Base-by-base conservation (phyloP, 2,113 vertebrate genomes). In the Cyprinodon brontotheroides region DNA sequence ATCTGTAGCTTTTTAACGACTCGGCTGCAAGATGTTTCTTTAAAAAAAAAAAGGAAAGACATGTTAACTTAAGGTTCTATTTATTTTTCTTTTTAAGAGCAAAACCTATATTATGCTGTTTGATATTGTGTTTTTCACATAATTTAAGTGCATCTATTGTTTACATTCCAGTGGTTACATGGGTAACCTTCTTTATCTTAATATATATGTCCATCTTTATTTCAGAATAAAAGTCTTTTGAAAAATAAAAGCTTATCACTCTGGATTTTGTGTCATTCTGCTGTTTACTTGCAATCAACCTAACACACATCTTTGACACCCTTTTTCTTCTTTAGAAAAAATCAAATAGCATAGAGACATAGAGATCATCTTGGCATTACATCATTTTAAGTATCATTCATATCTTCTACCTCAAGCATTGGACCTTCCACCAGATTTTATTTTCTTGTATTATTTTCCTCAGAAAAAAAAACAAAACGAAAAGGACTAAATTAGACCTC, bases 31-130 rank as follows among this genome's bases (percentile, higher is more conserved):
- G 39, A 50, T 8, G 65, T 72, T 86, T 78, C 84, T 75, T 64
- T 40, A 15, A 4, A 10, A 81, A 86, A 83, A 85, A 83, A 85
- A 40, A 10, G 8, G 80, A 86, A 57, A 57, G 82, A 85, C 87
- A 92, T 92, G 88, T 93, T 93, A 94, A 95, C 87, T 95, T 93
- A 94, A 94, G 84, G 82, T 89, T 79, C 59, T 93, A 94, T 95
- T 94, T 94, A 94, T 94, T 94, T 92, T 65, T 57, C 50, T 57
- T 91, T 88, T 84, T 92, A 17, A 70, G 89, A 89, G 83, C 76
- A 50, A 86, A 91, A 84, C 77, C 62, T 91, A 80, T 93, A 89
- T 92, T 87, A 80, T 90, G 89, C 84, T 87, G 74, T 88, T 89
- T 88, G 72, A 82, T 90, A 72, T 74, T 85, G 65, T 85, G 68